Evolutionary conservation across 2,888 invertebrate species (phyloP).

Genomic region (Ectropis crepuscularia): DNA sequence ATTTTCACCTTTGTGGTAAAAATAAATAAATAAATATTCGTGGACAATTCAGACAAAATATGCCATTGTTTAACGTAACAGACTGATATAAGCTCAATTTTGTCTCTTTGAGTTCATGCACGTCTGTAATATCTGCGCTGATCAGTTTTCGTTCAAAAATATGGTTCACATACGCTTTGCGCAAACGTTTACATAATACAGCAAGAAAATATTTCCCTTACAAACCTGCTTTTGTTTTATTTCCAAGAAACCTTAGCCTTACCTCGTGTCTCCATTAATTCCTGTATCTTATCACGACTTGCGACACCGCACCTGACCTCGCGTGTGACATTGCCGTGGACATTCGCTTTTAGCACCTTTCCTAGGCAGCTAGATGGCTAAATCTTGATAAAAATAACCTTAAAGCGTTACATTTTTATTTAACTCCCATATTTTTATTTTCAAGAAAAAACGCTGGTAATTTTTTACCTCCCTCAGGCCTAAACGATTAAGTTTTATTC

Average conservation of each 20-base stretch:
- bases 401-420: background rate
- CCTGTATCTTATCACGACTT: slow-evolving; percentile 25
- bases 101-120: too few relatives aligned
- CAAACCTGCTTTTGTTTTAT: slow-evolving; percentile 2
- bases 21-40: too few relatives aligned
- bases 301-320: slow-evolving; percentile 16
- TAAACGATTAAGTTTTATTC: background rate
- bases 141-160: too few relatives aligned
- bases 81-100: too few relatives aligned
- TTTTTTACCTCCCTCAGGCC: background rate
- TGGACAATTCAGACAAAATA: too few relatives aligned
- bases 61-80: too few relatives aligned
- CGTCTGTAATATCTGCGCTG: too few relatives aligned
- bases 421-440: background rate
- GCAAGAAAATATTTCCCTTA: background rate
- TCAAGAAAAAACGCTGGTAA: background rate
- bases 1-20: too few relatives aligned
- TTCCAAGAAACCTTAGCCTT: slow-evolving; percentile 1
- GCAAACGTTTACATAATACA: too few relatives aligned
- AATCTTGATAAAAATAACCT: slow-evolving; percentile 9
- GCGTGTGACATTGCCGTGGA: slow-evolving; percentile 19
- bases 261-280: slow-evolving; percentile 22
- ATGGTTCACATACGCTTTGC: too few relatives aligned
- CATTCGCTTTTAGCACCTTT: slow-evolving; percentile 25
- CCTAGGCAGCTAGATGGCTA: slow-evolving; percentile 15